Base-by-base conservation (phyloP, 92 coral and sea anemone species). In the Porites lobata region DNA sequence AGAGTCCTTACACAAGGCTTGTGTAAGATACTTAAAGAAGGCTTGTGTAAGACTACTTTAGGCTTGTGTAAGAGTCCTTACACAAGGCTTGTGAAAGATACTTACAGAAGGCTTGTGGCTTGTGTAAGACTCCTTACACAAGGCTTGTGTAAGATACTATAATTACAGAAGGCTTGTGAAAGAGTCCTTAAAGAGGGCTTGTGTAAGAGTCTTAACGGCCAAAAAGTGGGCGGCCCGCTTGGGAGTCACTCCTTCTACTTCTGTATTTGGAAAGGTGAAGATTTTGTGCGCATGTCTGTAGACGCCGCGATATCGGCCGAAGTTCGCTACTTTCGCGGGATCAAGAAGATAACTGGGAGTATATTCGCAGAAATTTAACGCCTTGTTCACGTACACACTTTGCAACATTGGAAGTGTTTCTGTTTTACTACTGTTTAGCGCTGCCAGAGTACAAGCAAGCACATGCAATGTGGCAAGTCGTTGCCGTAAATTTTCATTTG, bases 291-390 rank as follows among this genome's bases (percentile, higher is more conserved):
- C 72, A 19, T 83, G 24, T 3, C 29, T 80, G 61, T 68, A 8
- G 17, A 75, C 87, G 1, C 87, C 87, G 50, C 29, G 32, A 73
- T 83, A 83, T 9, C 26, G 71, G 50, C 22, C 13, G 15, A 83
- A 83, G 79, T 24, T 50, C 3, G 6, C 47, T 24, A 61, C 58
- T 43, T 32, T 72, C 15, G n/a, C 38, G 20, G 80, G 72, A 21
- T 83, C 72, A 0, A 83, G 63, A 72, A 72, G 50, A 59, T 83
- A 83, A 72, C 87, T 83, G 15, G 87, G 87, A 43, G 2, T 58
- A 5, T 83, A 83, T 13, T 72, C 79, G 9, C 87, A 83, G 12
- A 38, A 2, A 6, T 76, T 12, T 20, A 83, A 21, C 43, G 80
- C 59, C 50, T 73, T 38, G 47, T 56, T 64, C 3, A 83, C 80